Percentiles rank a stretch among this genome's conserved stretches.
phyloP scores from a whole-genome alignment of 2,797 vertebrate genomes.

The Pristis pectinata region DNA sequence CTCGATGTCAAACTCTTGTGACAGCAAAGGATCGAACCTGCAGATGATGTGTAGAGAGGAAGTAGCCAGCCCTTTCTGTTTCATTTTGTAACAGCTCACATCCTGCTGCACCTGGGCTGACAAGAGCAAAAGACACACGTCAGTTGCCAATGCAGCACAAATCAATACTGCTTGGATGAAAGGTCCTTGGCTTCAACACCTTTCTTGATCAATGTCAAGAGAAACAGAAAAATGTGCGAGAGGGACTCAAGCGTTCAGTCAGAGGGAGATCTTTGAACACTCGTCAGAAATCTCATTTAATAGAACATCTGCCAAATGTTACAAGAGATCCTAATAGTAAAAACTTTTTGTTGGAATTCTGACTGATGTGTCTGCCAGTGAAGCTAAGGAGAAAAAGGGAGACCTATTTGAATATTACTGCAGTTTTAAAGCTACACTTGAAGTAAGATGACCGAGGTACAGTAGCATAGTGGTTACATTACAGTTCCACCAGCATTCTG shows the following conservation, averaged over 20 bases:
- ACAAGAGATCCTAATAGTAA: not conserved
- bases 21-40: not conserved
- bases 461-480: no score
- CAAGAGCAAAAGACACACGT: not conserved
- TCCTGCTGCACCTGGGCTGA: not conserved
- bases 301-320: not conserved
- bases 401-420: not conserved
- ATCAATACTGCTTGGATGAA: constrained; percentile 6
- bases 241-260: not conserved
- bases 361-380: not conserved
- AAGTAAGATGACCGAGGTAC: not conserved
- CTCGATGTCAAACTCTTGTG: not conserved
- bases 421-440: not conserved
- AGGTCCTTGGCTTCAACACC: not conserved
- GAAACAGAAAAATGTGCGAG: not conserved
- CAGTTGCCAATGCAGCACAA: not conserved
- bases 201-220: not conserved
- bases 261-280: not conserved
- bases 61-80: not conserved
- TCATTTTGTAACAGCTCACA: not conserved
- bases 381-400: no score
- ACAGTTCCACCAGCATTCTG: no score
- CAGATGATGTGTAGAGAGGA: not conserved
- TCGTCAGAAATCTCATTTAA: not conserved
- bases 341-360: not conserved